Evolutionary conservation across 2,888 invertebrate genomes (phyloP).

Genomic region (Sinelater perroti): DNA sequence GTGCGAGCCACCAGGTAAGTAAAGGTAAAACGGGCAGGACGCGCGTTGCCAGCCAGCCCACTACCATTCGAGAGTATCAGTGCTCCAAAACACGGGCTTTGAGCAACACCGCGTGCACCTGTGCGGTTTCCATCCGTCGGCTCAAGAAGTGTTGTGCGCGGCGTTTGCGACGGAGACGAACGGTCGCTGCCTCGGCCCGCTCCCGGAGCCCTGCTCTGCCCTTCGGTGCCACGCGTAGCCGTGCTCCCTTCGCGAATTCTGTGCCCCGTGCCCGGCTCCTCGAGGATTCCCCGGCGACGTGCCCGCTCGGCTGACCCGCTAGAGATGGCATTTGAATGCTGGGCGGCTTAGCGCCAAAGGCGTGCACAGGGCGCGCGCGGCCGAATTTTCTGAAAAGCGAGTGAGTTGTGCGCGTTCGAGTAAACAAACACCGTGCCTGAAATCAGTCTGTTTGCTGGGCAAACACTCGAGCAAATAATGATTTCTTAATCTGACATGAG

Average conservation of each 20-base stretch:
- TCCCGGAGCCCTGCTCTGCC: too few relatives aligned
- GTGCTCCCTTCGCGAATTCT: too few relatives aligned
- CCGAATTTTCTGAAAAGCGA: slow-evolving; percentile 2
- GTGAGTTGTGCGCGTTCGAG: slow-evolving; percentile 13
- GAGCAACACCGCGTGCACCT: slow-evolving; percentile 43
- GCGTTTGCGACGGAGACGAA: slow-evolving; percentile 38
- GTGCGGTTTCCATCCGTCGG: slow-evolving; percentile 44
- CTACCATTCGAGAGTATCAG: slow-evolving; percentile 52
- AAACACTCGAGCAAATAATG: slow-evolving; percentile 29
- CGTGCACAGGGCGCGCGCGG: background rate
- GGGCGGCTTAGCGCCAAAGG: too few relatives aligned
- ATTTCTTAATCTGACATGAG: slow-evolving; percentile 29
- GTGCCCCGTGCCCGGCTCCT: too few relatives aligned
- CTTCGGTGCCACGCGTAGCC: too few relatives aligned
- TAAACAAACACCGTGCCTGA: slow-evolving; percentile 23
- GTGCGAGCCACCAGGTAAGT: slow-evolving; percentile 42
- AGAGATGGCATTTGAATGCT: background rate
- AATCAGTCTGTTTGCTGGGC: slow-evolving; percentile 23
- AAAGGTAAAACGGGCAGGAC: slow-evolving; percentile 49
- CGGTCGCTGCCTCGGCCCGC: slow-evolving; percentile 35
- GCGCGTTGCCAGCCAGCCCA: slow-evolving; percentile 52
- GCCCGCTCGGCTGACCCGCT: too few relatives aligned
- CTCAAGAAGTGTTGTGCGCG: slow-evolving; percentile 47
- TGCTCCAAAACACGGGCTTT: slow-evolving; percentile 50
- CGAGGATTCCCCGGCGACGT: too few relatives aligned